Percentiles rank a stretch among this genome's conserved stretches.
Evolutionary conservation across 2,113 vertebrate species (phyloP).

Genomic region (Penelope pileata): DNA sequence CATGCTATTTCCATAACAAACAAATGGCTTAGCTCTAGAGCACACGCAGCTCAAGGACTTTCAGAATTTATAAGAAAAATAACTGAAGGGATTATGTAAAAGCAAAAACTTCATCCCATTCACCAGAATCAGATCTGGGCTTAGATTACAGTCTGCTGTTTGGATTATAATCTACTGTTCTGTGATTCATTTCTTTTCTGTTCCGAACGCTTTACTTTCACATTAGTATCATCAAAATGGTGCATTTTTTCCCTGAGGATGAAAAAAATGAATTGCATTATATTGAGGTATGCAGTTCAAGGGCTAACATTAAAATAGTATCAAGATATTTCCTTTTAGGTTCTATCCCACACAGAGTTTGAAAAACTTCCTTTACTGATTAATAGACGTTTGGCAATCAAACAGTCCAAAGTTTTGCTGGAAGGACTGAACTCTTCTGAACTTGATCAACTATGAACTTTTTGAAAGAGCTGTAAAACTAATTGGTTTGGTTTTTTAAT

Average conservation of each 20-base stretch:
- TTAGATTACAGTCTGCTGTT: background rate
- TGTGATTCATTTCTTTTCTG: background rate
- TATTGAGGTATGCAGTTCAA: background rate
- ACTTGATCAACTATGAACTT: background rate
- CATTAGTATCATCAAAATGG: background rate
- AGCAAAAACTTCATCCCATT: background rate
- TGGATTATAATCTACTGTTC: background rate
- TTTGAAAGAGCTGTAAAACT: background rate
- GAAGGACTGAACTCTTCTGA: constrained; percentile 7
- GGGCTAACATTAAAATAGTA: background rate
- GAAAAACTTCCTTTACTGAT: constrained; percentile 22
- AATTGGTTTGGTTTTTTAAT: background rate
- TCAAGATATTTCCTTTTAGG: background rate
- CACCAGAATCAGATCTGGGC: background rate
- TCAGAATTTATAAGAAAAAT: background rate
- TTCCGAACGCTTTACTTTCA: background rate
- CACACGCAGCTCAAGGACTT: constrained; percentile 50
- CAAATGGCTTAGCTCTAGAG: background rate
- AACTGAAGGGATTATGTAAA: background rate
- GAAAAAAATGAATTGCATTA: background rate
- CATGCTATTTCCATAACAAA: background rate
- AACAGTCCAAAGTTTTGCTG: constrained; percentile 33
- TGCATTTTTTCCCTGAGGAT: background rate
- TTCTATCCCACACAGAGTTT: background rate
- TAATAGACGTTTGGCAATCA: constrained; percentile 34